Conservation (phyloP, 2,797 vertebrate genomes). For the Manis pentadactyla region DNA sequence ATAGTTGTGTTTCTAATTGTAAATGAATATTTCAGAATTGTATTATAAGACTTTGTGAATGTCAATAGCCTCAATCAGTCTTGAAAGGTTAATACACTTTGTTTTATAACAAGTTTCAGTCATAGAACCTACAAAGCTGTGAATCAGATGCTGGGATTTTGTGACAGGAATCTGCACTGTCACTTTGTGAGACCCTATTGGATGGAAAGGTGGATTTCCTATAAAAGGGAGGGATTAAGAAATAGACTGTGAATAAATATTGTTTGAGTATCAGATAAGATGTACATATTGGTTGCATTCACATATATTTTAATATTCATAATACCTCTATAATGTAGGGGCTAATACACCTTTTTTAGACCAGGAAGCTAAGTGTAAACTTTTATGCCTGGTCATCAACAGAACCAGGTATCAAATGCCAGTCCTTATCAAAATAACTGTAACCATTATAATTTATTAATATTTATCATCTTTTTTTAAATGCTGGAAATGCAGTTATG, state of each 20-base stretch:
- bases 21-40: conserved; percentile 10
- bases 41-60: neutral
- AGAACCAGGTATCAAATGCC: neutral
- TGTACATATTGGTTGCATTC: neutral
- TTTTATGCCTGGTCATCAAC: neutral
- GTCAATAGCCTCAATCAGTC: neutral
- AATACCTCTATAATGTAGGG: neutral
- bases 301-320: neutral
- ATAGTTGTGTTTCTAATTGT: neutral
- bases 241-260: neutral
- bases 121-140: neutral
- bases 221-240: neutral
- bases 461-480: neutral
- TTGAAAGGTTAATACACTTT: neutral
- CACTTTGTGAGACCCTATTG: neutral
- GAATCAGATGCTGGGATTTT: neutral
- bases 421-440: conserved; percentile 4
- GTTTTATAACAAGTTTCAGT: neutral
- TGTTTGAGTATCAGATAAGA: neutral
- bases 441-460: conserved; percentile 7
- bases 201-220: neutral
- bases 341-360: neutral
- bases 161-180: neutral
- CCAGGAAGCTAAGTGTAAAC: neutral
- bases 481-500: neutral